Conservation (phyloP, 2,888 invertebrate species). For the Hirtodrosophila trivittata region DNA sequence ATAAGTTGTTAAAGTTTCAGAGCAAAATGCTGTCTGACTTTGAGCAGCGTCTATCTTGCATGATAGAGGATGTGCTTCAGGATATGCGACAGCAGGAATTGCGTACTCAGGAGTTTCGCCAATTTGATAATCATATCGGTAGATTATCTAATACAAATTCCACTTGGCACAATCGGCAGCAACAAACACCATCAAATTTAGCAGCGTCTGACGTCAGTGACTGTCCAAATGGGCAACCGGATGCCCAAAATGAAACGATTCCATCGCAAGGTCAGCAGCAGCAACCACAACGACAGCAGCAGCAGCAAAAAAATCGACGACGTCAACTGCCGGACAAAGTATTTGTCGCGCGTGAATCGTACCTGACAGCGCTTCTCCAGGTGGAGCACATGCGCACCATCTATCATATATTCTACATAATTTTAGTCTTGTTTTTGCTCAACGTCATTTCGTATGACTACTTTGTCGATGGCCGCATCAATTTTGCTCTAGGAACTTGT, state of each 20-base stretch:
- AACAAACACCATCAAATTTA: conserved; percentile 4
- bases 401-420: conserved; percentile 92
- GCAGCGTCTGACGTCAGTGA: conserved; percentile 52
- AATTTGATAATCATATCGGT: conserved; percentile 58
- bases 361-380: conserved; percentile 91
- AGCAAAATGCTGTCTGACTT: conserved; percentile 74
- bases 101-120: conserved; percentile 78
- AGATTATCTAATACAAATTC: conserved; percentile 1
- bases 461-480: conserved; percentile 85
- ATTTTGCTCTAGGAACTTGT: conserved; percentile 86
- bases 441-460: conserved; percentile 89
- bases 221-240: conserved; percentile 44
- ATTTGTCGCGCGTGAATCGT: conserved; percentile 90
- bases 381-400: conserved; percentile 92
- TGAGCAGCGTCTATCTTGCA: conserved; percentile 75
- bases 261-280: conserved; percentile 18
- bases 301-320: conserved; percentile 25
- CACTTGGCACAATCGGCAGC: conserved; percentile 70
- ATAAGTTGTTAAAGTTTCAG: conserved; percentile 74
- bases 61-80: conserved; percentile 81
- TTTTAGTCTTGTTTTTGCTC: conserved; percentile 89
- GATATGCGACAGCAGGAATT: conserved; percentile 80
- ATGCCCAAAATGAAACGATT: conserved; percentile 34
- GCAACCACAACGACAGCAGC: conserved; percentile 23
- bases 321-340: conserved; percentile 86